A percentile compares a stretch with the other conserved stretches of the same genome.
These are phyloP conservation scores for Chironex yamaguchii DNA, from an alignment of 30 jellyfish, hydroid and myxozoan species.

Conservation along the genomic window DNA sequence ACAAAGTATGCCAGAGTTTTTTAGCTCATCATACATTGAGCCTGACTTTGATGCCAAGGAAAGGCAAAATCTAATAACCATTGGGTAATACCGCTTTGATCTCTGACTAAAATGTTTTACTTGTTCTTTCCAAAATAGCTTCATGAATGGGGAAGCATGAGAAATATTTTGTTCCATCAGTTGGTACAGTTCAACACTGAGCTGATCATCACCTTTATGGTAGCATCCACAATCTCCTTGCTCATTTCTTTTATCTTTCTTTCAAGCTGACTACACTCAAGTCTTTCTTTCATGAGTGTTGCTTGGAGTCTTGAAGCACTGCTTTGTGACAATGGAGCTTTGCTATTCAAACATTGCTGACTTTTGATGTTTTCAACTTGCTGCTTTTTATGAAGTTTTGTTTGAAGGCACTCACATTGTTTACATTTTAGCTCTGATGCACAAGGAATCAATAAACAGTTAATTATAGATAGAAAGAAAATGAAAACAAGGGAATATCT, in stretches of 20 bases:
- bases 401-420: constrained; percentile 11
- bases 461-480: no score
- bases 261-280: constrained; percentile 33
- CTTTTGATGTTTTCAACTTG: neutral
- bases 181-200: constrained; percentile 23
- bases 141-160: constrained; percentile 58
- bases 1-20: constrained; percentile 37
- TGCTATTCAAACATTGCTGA: constrained; percentile 5
- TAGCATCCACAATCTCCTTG: constrained; percentile 17
- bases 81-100: constrained; percentile 46
- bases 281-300: constrained; percentile 13
- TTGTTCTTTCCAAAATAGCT: constrained; percentile 63
- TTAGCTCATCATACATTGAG: constrained; percentile 41
- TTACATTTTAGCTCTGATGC: no score
- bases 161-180: neutral
- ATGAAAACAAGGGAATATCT: no score
- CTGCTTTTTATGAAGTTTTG: neutral
- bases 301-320: constrained; percentile 22
- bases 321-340: constrained; percentile 32
- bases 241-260: constrained; percentile 8
- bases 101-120: constrained; percentile 1
- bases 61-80: constrained; percentile 62
- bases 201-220: constrained; percentile 20
- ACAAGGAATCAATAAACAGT: no score
- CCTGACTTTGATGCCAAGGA: constrained; percentile 50